Conservation (phyloP, 2,797 vertebrate genomes). For the Spinus olivaceus region DNA sequence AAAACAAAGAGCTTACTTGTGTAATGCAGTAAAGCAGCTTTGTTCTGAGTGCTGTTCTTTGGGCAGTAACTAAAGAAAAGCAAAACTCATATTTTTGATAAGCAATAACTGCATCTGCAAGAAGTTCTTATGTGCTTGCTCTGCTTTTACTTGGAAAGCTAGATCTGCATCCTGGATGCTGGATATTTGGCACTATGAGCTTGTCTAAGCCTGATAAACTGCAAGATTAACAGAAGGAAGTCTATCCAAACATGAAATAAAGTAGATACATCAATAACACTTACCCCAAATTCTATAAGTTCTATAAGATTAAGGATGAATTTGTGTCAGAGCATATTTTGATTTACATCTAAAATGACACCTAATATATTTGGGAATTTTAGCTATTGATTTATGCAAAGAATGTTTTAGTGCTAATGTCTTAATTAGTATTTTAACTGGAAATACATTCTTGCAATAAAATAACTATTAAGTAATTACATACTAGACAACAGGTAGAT, state of each 20-base stretch:
- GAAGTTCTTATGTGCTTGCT: background rate
- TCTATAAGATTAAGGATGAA: background rate
- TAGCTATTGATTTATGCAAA: background rate
- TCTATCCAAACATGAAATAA: background rate
- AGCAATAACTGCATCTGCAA: background rate
- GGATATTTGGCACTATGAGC: background rate
- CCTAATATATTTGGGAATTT: background rate
- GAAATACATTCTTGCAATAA: background rate
- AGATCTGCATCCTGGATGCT: background rate
- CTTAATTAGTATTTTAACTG: slow-evolving; percentile 1
- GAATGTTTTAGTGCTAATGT: background rate
- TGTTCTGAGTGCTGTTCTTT: background rate
- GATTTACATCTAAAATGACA: background rate
- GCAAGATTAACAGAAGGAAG: background rate
- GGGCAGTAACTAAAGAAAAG: background rate
- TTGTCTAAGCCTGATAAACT: background rate
- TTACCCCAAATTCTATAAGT: background rate
- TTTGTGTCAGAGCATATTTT: background rate
- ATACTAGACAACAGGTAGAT: background rate
- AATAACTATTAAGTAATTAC: background rate
- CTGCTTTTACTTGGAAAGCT: background rate
- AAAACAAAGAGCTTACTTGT: background rate
- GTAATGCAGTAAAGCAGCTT: background rate
- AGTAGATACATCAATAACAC: background rate
- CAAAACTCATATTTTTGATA: background rate